phyloP scores from a whole-genome alignment of 2,797 vertebrate genomes.

The Hafferia zeledoni region DNA sequence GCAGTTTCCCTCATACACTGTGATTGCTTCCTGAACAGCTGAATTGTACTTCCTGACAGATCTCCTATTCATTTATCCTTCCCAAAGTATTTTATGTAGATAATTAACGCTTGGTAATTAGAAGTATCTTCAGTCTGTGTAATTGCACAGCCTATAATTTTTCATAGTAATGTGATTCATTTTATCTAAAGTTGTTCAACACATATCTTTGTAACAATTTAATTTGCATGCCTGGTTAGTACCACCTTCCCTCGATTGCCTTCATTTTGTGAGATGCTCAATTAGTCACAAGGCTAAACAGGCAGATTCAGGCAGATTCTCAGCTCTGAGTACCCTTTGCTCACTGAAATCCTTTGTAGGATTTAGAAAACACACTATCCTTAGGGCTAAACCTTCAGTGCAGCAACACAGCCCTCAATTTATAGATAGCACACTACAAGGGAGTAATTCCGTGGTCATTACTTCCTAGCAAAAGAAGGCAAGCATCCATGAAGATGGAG shows the following conservation, averaged over 20 bases:
- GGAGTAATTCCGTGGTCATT: not conserved
- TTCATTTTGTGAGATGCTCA: not conserved
- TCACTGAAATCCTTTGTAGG: not conserved
- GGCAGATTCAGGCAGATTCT: not conserved
- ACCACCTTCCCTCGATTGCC: not conserved
- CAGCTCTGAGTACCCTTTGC: not conserved
- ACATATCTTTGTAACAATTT: constrained; percentile 6
- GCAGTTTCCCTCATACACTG: not conserved
- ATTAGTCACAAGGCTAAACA: not conserved
- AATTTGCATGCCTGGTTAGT: constrained; percentile 7
- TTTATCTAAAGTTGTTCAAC: constrained; percentile 40
- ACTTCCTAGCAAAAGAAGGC: not conserved
- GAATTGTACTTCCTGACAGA: not conserved
- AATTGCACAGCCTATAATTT: constrained; percentile 7
- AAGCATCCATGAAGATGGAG: not conserved
- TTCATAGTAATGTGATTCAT: constrained; percentile 1
- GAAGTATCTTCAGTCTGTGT: not conserved
- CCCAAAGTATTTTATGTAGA: not conserved
- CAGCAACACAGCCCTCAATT: not conserved
- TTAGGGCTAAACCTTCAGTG: not conserved
- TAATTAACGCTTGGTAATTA: constrained; percentile 24
- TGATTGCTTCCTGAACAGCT: not conserved
- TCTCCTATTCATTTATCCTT: not conserved
- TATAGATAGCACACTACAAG: not conserved
- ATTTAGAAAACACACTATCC: not conserved